phyloP scores from a whole-genome alignment of 2,113 vertebrate genomes.

The Suncus etruscus region DNA sequence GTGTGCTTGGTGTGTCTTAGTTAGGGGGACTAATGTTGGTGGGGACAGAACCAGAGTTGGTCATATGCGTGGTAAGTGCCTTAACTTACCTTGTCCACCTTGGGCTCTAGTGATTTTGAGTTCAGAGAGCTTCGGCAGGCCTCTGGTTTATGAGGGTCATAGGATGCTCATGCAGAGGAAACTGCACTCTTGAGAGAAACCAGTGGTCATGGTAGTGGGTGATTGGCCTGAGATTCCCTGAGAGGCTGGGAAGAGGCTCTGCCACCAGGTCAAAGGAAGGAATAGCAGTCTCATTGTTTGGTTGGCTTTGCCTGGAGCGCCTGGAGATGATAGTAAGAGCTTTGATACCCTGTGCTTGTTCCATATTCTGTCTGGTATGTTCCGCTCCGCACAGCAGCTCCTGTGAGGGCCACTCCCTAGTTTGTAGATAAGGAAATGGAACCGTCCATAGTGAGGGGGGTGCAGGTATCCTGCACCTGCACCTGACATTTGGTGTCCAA shows the following conservation, averaged over 20 bases:
- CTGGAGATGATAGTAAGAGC: no score
- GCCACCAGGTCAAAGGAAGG: neutral
- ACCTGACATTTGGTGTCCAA: neutral
- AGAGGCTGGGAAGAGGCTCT: neutral
- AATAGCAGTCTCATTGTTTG: neutral
- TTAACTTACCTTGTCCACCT: no score
- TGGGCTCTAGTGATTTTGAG: neutral
- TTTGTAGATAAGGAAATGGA: slow-evolving; percentile 32
- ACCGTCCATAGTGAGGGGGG: neutral
- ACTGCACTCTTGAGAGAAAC: neutral
- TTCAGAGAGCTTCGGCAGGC: neutral
- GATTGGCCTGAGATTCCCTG: neutral
- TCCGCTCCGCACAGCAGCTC: neutral
- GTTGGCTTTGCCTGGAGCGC: neutral
- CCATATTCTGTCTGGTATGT: neutral
- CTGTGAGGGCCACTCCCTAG: neutral
- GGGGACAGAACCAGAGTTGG: no score
- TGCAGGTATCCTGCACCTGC: no score
- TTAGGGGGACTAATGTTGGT: no score
- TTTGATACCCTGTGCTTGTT: no score
- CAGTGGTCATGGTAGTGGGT: neutral
- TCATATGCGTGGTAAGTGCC: no score
- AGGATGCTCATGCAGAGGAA: neutral
- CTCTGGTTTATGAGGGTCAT: neutral
- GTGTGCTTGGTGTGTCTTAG: no score